Evolutionary conservation across 2,888 invertebrate genomes (phyloP).

Genomic region (Nemurella pictetii): DNA sequence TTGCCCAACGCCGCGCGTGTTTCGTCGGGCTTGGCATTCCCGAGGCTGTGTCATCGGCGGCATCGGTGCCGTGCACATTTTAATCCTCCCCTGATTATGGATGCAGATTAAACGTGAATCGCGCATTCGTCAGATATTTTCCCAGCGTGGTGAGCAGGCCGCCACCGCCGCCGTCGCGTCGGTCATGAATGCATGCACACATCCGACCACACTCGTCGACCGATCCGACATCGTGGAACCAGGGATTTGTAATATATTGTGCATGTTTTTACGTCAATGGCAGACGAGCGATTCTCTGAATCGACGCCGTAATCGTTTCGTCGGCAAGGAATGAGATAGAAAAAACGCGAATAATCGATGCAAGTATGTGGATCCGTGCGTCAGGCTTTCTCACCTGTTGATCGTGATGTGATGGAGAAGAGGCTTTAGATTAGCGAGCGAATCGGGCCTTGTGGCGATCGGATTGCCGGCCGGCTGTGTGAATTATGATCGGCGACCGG

Average conservation of each 20-base stretch:
- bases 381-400: not conserved
- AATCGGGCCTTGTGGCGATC: not conserved
- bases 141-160: not conserved
- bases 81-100: not conserved
- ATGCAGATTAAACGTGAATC: not conserved
- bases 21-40: too few species aligned
- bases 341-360: not conserved
- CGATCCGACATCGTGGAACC: not conserved
- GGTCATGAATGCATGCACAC: not conserved
- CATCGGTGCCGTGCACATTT: not conserved
- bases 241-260: not conserved
- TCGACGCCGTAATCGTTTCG: not conserved
- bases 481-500: not conserved
- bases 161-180: not conserved
- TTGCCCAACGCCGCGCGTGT: too few species aligned
- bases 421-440: not conserved
- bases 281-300: not conserved
- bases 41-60: not conserved
- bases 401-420: not conserved
- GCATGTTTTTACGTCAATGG: not conserved
- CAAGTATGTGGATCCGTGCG: not conserved
- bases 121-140: not conserved
- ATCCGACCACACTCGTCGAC: not conserved
- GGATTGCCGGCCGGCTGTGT: not conserved
- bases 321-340: not conserved